A percentile compares a stretch with the other conserved stretches of the same genome.
These are phyloP conservation scores for Mus spicilegus DNA, from an alignment of 2,113 vertebrate genomes.

Conservation along the genomic window DNA sequence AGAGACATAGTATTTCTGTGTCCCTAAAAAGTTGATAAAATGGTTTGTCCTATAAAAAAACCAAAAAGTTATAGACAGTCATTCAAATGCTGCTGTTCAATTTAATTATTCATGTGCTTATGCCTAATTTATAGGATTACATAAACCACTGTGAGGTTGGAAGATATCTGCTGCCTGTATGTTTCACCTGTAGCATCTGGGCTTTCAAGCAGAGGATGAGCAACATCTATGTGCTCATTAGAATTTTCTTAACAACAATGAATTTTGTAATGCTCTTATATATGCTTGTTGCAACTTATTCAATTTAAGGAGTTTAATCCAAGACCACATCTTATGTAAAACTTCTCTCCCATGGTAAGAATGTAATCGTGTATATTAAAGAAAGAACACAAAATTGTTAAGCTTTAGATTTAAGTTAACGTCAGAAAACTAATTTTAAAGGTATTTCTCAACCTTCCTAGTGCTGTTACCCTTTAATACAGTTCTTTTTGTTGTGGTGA, in stretches of 20 bases:
- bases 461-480: background rate
- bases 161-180: background rate
- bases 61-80: background rate
- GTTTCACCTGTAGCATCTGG: background rate
- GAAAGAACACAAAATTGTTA: background rate
- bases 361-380: background rate
- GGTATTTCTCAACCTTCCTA: background rate
- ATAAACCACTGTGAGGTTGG: background rate
- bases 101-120: background rate
- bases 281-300: background rate
- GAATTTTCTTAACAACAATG: background rate
- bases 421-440: background rate
- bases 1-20: background rate
- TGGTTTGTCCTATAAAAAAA: background rate
- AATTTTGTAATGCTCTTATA: background rate
- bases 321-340: background rate
- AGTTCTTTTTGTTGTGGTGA: background rate
- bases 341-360: background rate
- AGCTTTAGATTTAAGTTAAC: conserved; percentile 34
- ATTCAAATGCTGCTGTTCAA: background rate
- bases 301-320: background rate
- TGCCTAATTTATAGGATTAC: background rate
- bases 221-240: background rate
- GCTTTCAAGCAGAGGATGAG: background rate
- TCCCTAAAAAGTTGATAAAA: background rate